Conservation (phyloP, 2,888 invertebrate species). For the Cecidostiba fungosa region DNA sequence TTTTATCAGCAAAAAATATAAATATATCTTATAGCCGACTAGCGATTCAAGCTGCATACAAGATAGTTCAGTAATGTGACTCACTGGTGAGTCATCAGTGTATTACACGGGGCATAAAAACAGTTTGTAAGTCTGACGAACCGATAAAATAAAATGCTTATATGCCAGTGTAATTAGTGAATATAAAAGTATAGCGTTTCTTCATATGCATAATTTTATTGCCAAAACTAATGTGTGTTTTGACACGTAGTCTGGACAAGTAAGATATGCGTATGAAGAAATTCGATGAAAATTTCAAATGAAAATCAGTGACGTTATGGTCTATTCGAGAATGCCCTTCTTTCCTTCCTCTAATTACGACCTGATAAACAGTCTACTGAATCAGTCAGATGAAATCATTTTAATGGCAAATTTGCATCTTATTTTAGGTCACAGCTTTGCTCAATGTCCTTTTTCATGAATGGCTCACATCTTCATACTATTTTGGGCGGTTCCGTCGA, state of each 20-base stretch:
- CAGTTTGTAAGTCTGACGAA: conserved; percentile 27
- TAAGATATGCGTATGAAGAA: conserved; percentile 23
- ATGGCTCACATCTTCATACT: not conserved
- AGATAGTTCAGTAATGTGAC: conserved; percentile 29
- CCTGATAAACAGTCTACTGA: not conserved
- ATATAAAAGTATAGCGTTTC: not conserved
- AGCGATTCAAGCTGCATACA: not conserved
- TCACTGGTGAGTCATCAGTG: conserved; percentile 30
- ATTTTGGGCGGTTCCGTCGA: not conserved
- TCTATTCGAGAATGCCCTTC: conserved; percentile 7
- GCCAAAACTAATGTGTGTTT: conserved; percentile 1
- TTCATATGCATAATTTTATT: conserved; percentile 20
- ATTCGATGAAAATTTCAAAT: conserved; percentile 33
- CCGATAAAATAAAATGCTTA: conserved; percentile 30
- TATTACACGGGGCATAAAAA: conserved; percentile 12
- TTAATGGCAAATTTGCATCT: conserved; percentile 10
- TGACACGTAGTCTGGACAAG: not conserved
- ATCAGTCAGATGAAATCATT: not conserved
- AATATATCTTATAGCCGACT: not conserved
- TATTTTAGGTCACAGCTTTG: not conserved
- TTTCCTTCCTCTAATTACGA: not conserved
- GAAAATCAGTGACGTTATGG: conserved; percentile 6
- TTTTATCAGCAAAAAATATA: not conserved
- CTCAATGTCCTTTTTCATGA: not conserved
- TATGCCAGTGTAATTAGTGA: not conserved